Conservation (phyloP, 2,113 vertebrate genomes). For the zebrafish (Danio rerio) region GRCz12tu NC_133194.1:38128501-38129000, state of each 20-base stretch:
- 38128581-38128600: too few relatives aligned
- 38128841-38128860: slow-evolving; percentile 47
- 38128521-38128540: too few relatives aligned
- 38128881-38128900: slow-evolving; percentile 68
- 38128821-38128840: slow-evolving; percentile 38
- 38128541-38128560: too few relatives aligned
- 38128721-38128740: background rate
- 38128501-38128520: too few relatives aligned
- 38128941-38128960: slow-evolving; percentile 56
- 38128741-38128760: slow-evolving; percentile 10
- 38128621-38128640: too few relatives aligned
- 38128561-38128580: too few relatives aligned
- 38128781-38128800: slow-evolving; percentile 2
- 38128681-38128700: slow-evolving; percentile 10
- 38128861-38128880: slow-evolving; percentile 51
- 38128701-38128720: background rate
- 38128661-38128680: background rate
- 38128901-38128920: slow-evolving; percentile 55
- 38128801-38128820: slow-evolving; percentile 2
- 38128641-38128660: background rate
- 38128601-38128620: too few relatives aligned
- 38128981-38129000: slow-evolving; percentile 27
- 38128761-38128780: slow-evolving; percentile 12
- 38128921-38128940: slow-evolving; percentile 36
- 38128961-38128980: slow-evolving; percentile 54